Evolutionary conservation across 2,797 vertebrate species (phyloP), one percentile per base, ranked within the genome.

Genomic region (Periophthalmus magnuspinnatus): DNA sequence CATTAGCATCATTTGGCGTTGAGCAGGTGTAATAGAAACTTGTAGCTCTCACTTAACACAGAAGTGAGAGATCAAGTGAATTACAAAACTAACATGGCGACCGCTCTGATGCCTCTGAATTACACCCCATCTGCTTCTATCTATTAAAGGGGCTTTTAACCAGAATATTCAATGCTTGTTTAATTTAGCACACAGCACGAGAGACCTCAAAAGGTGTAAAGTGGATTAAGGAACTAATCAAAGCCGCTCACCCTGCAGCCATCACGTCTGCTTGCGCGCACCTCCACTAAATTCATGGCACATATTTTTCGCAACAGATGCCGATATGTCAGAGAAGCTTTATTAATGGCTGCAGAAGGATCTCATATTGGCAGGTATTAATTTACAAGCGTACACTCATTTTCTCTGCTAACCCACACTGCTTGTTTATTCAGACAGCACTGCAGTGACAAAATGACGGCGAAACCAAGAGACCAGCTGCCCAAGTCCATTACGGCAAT

Each of bases 381-480:
- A 67, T 56, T 56, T 38, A 56, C 52, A 54, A 41, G 52, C 36
- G 21, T 33, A 28, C 69, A 69, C 81, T 85, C 38, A 52, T 83
- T 74, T 63, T 64, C 41, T 64, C 41, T 32, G 60, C 14, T 73
- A 66, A 68, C 65, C 64, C 64, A 65, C 9, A 33, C 55, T 56
- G 69, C 74, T 63, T 67, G 77, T 84, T 80, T 82, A 78, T 77
- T 59, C 47, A 57, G 24, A 67, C 69, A 70, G 86, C 84, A 68
- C 88, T 73, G 79, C 68, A 74, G 69, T 78, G 81, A 84, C 76
- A 81, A 59, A 76, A 81, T 77, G 83, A 87, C 81, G 83, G 78
- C 72, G 83, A 75, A 83, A 80, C 79, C 79, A 77, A 87, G 63
- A 48, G 82, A 84, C 79, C 84, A 90, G 88, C 86, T 90, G 88